phyloP scores from a whole-genome alignment of 2,113 vertebrate genomes.

The Lophochroa leadbeateri region DNA sequence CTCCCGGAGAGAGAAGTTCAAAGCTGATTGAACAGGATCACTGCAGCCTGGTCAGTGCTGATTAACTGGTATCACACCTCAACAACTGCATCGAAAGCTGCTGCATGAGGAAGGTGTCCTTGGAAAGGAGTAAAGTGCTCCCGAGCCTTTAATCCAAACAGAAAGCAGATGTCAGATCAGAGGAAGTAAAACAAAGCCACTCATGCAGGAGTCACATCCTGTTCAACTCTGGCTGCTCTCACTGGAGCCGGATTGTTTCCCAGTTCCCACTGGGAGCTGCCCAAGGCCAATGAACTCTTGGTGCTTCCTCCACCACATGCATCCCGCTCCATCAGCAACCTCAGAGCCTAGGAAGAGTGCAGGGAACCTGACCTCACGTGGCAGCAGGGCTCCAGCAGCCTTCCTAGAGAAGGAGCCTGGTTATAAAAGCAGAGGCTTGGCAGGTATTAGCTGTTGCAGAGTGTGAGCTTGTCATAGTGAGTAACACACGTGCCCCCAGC shows the following conservation, averaged over 20 bases:
- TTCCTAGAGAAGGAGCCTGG: neutral
- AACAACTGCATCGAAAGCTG: neutral
- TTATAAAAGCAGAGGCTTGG: neutral
- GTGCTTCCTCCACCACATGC: accelerated
- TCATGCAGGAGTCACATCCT: neutral
- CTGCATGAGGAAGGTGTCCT: neutral
- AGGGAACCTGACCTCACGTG: neutral
- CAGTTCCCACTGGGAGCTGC: neutral
- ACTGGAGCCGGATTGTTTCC: accelerated
- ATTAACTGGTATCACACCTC: neutral
- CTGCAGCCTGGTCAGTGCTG: neutral
- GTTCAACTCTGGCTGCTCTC: neutral
- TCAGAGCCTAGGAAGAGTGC: neutral
- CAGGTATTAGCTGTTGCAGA: neutral
- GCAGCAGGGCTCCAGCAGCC: neutral
- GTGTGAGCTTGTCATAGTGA: neutral
- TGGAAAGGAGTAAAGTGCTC: neutral
- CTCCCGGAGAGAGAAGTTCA: neutral
- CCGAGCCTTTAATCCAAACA: neutral
- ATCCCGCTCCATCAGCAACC: accelerated
- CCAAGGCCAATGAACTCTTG: accelerated
- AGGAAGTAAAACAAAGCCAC: neutral
- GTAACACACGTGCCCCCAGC: neutral
- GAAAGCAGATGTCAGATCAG: neutral
- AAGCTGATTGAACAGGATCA: accelerated